Percentiles rank a stretch among this genome's conserved stretches.
These are phyloP conservation scores for Drosophila cognata DNA, from an alignment of 2,888 invertebrate genomes.

Conservation along the genomic window DNA sequence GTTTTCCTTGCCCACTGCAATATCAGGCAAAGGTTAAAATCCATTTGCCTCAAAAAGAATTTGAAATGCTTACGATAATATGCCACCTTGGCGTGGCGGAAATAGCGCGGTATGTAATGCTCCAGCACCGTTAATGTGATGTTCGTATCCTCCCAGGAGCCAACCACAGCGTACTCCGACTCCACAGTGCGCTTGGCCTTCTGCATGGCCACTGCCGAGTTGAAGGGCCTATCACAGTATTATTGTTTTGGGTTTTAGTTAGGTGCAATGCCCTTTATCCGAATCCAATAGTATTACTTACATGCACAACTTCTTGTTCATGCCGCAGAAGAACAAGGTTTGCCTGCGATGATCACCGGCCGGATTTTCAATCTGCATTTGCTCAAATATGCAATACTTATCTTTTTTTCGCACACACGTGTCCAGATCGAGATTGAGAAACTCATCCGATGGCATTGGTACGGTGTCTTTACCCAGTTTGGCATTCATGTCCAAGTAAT, in stretches of 20 bases:
- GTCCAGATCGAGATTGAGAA: conserved; percentile 95
- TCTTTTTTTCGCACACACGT: conserved; percentile 93
- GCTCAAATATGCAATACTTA: conserved; percentile 91
- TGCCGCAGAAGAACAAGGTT: conserved; percentile 95
- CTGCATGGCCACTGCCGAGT: conserved; percentile 92
- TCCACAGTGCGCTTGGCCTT: conserved; percentile 94
- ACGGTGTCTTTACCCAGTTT: conserved; percentile 87
- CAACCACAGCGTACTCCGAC: conserved; percentile 94
- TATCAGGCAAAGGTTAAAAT: conserved; percentile 22
- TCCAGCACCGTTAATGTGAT: conserved; percentile 93
- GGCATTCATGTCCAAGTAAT: conserved; percentile 88
- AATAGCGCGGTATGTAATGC: conserved; percentile 93
- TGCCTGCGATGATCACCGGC: conserved; percentile 94
- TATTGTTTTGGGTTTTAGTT: not conserved
- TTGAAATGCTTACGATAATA: conserved; percentile 89
- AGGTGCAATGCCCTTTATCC: not conserved
- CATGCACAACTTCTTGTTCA: conserved; percentile 91
- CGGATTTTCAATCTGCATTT: conserved; percentile 91
- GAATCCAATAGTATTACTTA: conserved; percentile 85
- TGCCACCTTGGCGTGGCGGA: conserved; percentile 90
- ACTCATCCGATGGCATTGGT: conserved; percentile 84
- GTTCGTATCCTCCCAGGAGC: conserved; percentile 94
- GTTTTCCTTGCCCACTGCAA: conserved; percentile 83
- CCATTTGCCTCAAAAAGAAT: not conserved
- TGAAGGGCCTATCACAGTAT: conserved; percentile 90